These are phyloP conservation scores for Alethe diademata DNA, from an alignment of 2,113 vertebrate species.

Conservation along the genomic window DNA sequence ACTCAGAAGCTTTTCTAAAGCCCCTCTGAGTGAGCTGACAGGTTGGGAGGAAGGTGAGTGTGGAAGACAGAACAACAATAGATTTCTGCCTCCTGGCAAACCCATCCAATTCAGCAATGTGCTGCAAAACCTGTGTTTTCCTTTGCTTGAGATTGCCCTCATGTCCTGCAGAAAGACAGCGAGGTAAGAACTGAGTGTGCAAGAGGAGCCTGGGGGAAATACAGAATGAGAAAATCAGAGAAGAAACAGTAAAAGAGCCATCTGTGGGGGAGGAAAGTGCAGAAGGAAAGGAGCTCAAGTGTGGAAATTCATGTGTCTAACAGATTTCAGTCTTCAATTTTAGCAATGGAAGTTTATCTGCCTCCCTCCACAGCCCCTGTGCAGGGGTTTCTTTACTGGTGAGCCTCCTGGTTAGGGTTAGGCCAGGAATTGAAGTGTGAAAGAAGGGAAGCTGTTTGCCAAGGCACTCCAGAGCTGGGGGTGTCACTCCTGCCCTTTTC, in stretches of 20 bases:
- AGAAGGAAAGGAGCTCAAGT: neutral
- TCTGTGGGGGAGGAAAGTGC: neutral
- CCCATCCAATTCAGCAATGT: neutral
- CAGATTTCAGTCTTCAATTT: neutral
- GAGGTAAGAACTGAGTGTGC: neutral
- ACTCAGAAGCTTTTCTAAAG: neutral
- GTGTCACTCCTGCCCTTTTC: neutral
- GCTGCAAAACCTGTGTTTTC: neutral
- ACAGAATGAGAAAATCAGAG: neutral
- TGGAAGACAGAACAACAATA: neutral
- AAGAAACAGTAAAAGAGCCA: neutral
- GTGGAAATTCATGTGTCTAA: neutral
- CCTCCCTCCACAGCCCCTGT: fast-evolving
- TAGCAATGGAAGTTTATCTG: neutral
- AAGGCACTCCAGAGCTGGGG: fast-evolving
- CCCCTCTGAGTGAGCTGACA: neutral
- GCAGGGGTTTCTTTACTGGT: neutral
- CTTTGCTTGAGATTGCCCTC: neutral
- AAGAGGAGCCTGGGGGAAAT: neutral
- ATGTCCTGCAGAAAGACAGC: neutral
- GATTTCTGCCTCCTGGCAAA: neutral
- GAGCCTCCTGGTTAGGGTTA: neutral
- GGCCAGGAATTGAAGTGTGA: neutral
- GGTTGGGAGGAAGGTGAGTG: neutral
- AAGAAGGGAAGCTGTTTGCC: neutral